Base-by-base conservation (phyloP, 2,797 vertebrate genomes). In the Rhinatrema bivittatum region DNA sequence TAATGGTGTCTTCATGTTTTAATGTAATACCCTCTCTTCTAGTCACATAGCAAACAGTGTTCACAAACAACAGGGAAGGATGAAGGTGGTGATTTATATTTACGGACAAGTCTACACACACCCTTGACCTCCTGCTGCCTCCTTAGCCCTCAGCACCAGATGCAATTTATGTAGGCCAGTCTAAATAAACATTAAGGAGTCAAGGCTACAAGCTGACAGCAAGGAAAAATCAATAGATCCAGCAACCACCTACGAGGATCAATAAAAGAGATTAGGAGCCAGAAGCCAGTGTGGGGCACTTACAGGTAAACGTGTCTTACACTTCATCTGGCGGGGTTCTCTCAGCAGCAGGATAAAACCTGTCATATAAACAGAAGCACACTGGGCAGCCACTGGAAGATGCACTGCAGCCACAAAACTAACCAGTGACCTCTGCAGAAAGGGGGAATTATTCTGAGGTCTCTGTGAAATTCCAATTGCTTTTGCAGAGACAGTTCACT, bases 121-220 rank as follows among this genome's bases (percentile, higher is more conserved):
- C 65, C 66, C 48, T 67, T 81, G 69, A 76, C 76, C 76, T 78
- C 59, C 54, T 28, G 37, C 65, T 30, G 28, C 56, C 46, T 78
- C 65, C 42, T 34, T 70, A 0, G 0, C 58, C 62, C 66, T 74
- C 60, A 35, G 19, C 58, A 74, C 68, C 70, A 78, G 68, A 72
- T 81, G 70, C 65, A 83, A 85, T 86, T 87, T 82, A 86, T 81
- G 72, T 67, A 81, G 62, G 63, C 63, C 53, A 61, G 69, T 72
- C 78, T 82, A 84, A 84, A 80, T 84, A 85, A 86, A 82, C 75
- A 79, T 81, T 79, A 81, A 79, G 72, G 52, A 79, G 68, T 77
- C 74, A 81, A 78, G 72, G 68, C 79, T 76, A 79, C 72, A 81
- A 71, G 77, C 81, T 74, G 72, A 79, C 75, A 77, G 72, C 55